These are phyloP conservation scores for Panzeria rudis DNA, from an alignment of 2,888 invertebrate species.

Conservation along the genomic window DNA sequence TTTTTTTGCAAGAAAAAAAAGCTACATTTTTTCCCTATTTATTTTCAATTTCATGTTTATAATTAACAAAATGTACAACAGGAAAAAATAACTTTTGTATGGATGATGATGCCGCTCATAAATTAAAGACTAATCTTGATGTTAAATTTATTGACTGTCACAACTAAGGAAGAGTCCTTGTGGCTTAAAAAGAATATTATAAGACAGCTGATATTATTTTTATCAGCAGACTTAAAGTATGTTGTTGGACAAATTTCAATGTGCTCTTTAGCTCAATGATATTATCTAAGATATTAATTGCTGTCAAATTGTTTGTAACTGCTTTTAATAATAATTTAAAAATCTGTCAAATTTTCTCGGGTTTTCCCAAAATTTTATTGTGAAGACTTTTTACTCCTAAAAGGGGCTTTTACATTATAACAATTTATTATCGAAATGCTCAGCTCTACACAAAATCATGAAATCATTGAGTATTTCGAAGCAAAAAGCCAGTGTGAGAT, in stretches of 20 bases:
- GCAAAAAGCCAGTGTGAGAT: too few species aligned
- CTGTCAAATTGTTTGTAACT: not conserved
- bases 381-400: too few species aligned
- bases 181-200: not conserved
- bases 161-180: too few species aligned
- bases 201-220: not conserved
- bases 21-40: not conserved
- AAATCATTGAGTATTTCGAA: too few species aligned
- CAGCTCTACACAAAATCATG: too few species aligned
- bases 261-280: too few species aligned
- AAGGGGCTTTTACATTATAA: too few species aligned
- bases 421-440: too few species aligned
- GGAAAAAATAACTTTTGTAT: conserved; percentile 14
- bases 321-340: too few species aligned
- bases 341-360: too few species aligned
- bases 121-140: conserved; percentile 22
- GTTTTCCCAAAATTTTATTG: too few species aligned
- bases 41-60: conserved; percentile 8
- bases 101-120: not conserved
- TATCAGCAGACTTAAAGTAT: not conserved
- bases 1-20: not conserved
- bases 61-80: conserved; percentile 42
- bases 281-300: not conserved
- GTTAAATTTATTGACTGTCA: conserved; percentile 38
- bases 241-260: too few species aligned